phyloP scores from a whole-genome alignment of 2,113 vertebrate species.

The Ammodytes marinus region DNA sequence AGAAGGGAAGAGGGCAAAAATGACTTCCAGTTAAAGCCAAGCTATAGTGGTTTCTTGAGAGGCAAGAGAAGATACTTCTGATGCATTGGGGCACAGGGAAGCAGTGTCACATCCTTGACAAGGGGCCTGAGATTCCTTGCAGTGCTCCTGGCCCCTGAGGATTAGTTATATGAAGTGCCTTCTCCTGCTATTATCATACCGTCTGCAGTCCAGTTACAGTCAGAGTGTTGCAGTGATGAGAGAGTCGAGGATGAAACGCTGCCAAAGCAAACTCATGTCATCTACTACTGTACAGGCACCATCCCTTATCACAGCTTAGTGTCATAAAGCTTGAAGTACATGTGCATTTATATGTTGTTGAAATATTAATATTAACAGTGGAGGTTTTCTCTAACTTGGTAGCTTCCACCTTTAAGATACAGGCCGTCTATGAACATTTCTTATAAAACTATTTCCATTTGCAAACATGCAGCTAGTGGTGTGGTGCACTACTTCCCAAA shows the following conservation, averaged over 20 bases:
- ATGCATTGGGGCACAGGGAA: slow-evolving; percentile 14
- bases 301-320: background rate
- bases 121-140: slow-evolving; percentile 45
- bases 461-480: slow-evolving; percentile 50
- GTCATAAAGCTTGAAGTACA: background rate
- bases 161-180: slow-evolving; percentile 35
- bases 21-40: slow-evolving; percentile 12
- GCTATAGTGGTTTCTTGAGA: slow-evolving; percentile 20
- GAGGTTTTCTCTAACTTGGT: background rate
- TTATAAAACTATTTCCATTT: slow-evolving; percentile 35
- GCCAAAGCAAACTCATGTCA: slow-evolving; percentile 15
- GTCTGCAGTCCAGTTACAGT: slow-evolving; percentile 14
- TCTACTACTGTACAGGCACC: background rate
- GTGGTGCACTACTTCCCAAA: slow-evolving; percentile 39
- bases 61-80: slow-evolving; percentile 34
- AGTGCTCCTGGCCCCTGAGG: slow-evolving; percentile 36
- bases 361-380: background rate
- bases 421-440: slow-evolving; percentile 21
- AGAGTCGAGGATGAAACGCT: slow-evolving; percentile 5
- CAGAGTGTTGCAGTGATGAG: slow-evolving; percentile 30
- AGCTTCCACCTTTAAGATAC: slow-evolving; percentile 1
- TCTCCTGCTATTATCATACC: slow-evolving; percentile 60
- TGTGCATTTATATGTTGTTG: background rate
- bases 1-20: slow-evolving; percentile 10
- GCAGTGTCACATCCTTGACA: slow-evolving; percentile 49